Evolutionary conservation across 2,797 vertebrate genomes (phyloP).

Genomic region (Martes flavigula): DNA sequence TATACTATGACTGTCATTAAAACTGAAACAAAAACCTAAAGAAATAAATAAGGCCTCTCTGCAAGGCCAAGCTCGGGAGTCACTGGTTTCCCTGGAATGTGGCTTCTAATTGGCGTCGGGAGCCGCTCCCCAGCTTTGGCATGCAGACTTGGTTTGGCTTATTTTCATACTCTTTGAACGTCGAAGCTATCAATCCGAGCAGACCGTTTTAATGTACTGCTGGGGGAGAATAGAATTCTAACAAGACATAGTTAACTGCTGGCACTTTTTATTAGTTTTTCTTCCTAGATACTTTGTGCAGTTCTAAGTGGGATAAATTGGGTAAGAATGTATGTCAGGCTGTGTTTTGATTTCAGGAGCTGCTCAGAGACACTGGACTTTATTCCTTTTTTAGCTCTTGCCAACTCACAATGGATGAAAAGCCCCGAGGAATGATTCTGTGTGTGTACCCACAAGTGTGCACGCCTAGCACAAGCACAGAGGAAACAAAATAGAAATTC

Average conservation of each 20-base stretch:
- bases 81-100: not conserved
- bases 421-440: not conserved
- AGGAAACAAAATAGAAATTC: not conserved
- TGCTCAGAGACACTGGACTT: not conserved
- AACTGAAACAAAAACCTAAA: slow-evolving; percentile 16
- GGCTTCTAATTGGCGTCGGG: slow-evolving; percentile 41
- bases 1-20: slow-evolving; percentile 61
- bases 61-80: not conserved
- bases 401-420: not conserved
- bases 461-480: no score
- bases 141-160: not conserved
- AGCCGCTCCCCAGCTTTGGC: not conserved
- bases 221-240: slow-evolving; percentile 8
- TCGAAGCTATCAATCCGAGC: not conserved
- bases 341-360: not conserved
- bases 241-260: not conserved
- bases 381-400: not conserved
- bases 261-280: slow-evolving; percentile 31
- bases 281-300: not conserved
- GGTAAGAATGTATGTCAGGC: not conserved
- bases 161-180: slow-evolving; percentile 43
- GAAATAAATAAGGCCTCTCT: not conserved
- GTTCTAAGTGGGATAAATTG: not conserved
- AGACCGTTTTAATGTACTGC: slow-evolving; percentile 37
- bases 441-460: accelerated